Conservation (phyloP, 2,113 vertebrate genomes). For the Charadrius vociferus region DNA sequence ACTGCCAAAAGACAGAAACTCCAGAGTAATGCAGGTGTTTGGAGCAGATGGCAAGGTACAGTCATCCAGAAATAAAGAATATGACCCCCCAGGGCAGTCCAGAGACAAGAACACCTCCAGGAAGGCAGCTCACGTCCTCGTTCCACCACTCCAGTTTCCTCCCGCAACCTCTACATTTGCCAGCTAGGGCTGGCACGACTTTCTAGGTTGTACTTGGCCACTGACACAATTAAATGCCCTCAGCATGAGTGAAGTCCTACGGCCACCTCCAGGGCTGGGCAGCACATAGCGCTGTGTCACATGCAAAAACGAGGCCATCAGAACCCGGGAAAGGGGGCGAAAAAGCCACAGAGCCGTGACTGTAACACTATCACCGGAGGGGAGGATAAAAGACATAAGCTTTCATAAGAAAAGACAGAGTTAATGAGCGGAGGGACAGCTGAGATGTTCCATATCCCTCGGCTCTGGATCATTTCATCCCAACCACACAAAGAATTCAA, state of each 20-base stretch:
- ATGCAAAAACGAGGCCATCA: background rate
- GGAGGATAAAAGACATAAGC: background rate
- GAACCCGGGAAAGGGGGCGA: background rate
- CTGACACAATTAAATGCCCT: background rate
- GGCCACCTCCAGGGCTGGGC: background rate
- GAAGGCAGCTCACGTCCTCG: background rate
- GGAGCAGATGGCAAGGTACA: background rate
- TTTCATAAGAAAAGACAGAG: background rate
- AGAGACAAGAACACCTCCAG: background rate
- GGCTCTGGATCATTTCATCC: background rate
- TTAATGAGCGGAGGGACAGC: background rate
- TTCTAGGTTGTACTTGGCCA: background rate
- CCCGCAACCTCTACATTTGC: background rate
- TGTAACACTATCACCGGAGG: background rate
- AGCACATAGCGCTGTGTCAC: background rate
- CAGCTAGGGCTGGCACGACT: background rate
- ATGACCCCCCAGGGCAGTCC: background rate
- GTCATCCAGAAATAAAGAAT: background rate
- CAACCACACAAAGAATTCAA: background rate
- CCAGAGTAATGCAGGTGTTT: background rate
- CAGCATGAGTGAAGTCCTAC: background rate
- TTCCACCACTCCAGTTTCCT: background rate
- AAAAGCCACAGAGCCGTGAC: background rate
- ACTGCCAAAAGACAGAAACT: background rate
- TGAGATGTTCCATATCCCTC: background rate